Evolutionary conservation across 2,888 invertebrate species (phyloP).

Genomic region (Drosophila stalkeri): DNA sequence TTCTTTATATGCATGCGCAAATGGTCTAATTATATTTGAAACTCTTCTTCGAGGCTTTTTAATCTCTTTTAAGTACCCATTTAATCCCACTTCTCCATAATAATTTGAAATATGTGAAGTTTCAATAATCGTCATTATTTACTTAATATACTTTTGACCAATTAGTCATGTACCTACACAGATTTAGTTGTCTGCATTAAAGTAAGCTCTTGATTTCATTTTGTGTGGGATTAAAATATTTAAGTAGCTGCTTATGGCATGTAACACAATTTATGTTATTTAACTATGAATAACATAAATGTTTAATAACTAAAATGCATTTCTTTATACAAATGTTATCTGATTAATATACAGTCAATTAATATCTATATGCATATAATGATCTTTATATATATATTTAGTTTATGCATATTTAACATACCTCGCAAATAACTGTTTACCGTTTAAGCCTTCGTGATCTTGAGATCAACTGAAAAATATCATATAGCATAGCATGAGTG

Average conservation of each 20-base stretch:
- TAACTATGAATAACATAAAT: neutral
- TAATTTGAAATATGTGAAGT: neutral
- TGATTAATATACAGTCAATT: neutral
- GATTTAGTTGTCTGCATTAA: neutral
- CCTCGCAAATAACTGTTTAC: no score
- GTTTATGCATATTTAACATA: no score
- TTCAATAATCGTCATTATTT: neutral
- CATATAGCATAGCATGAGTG: no score
- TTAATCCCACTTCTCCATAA: neutral
- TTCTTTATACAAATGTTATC: neutral
- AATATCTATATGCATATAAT: neutral
- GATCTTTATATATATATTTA: neutral
- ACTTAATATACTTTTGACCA: neutral
- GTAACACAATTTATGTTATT: neutral
- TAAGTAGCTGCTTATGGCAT: neutral
- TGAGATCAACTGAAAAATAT: no score
- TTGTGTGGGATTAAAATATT: neutral
- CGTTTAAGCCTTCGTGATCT: no score
- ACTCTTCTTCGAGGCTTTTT: neutral
- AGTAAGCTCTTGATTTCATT: neutral
- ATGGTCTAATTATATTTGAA: neutral
- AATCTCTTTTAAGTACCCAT: neutral
- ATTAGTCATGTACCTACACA: neutral
- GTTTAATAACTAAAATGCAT: neutral
- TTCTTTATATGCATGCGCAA: neutral